phyloP scores from a whole-genome alignment of 2,113 vertebrate genomes.

The Tragelaphus imberbis region DNA sequence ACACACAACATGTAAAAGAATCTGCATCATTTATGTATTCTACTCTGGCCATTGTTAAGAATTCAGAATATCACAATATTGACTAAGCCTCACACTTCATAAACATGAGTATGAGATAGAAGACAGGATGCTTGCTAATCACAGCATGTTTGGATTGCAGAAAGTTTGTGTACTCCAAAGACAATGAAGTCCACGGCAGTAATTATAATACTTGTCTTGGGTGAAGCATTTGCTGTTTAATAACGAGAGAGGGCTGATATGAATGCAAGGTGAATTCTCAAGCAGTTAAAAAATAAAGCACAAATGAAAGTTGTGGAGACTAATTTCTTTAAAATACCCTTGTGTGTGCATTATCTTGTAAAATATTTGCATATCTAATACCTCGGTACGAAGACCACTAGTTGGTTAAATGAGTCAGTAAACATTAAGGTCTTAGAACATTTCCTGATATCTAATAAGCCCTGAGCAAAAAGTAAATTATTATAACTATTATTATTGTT shows the following conservation, averaged over 20 bases:
- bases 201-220: neutral
- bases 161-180: neutral
- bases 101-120: neutral
- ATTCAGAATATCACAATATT: neutral
- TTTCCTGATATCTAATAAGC: neutral
- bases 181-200: neutral
- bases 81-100: neutral
- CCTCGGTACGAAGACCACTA: neutral
- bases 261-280: neutral
- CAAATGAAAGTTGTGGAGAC: neutral
- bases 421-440: neutral
- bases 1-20: neutral
- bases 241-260: neutral
- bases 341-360: neutral
- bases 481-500: neutral
- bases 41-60: neutral
- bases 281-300: neutral
- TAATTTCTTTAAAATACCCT: neutral
- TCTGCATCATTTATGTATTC: neutral
- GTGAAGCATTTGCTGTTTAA: neutral
- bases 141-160: neutral
- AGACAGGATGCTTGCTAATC: neutral
- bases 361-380: neutral
- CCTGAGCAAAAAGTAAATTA: neutral
- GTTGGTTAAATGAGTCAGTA: neutral